Evolutionary conservation across 2,888 invertebrate genomes (phyloP).

Genomic region (Chrysomela aeneicollis): DNA sequence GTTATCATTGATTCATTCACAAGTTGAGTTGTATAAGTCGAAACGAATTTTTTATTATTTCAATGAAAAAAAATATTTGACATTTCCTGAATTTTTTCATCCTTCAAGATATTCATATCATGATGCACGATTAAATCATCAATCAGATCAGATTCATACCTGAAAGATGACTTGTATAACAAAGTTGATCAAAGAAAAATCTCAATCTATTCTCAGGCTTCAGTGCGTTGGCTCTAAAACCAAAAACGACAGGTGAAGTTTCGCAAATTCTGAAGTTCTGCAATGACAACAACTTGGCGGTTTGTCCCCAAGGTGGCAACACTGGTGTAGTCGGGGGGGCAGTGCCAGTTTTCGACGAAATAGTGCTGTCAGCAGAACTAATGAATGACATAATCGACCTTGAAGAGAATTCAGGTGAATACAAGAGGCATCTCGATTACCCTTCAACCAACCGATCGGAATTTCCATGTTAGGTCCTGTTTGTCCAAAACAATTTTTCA

Average conservation of each 20-base stretch:
- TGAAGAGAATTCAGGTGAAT: constrained; percentile 80
- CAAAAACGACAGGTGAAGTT: constrained; percentile 85
- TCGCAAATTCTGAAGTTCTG: constrained; percentile 87
- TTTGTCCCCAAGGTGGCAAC: constrained; percentile 94
- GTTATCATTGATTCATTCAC: too few species aligned
- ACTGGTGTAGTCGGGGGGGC: constrained; percentile 94
- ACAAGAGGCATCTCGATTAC: neutral
- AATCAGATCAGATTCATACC: too few species aligned
- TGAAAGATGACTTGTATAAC: too few species aligned
- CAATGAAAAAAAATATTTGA: too few species aligned
- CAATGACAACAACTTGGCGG: constrained; percentile 80
- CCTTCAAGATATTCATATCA: too few species aligned
- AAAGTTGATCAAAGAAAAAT: too few species aligned
- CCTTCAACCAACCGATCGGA: neutral
- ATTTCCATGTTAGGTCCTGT: neutral
- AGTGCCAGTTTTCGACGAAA: constrained; percentile 96
- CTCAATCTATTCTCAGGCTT: constrained; percentile 67
- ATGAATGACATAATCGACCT: constrained; percentile 86
- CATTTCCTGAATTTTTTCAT: too few species aligned
- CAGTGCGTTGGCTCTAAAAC: constrained; percentile 84
- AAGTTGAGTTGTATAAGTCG: too few species aligned
- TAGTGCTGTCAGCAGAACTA: constrained; percentile 82
- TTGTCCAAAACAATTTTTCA: constrained; percentile 51
- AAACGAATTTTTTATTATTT: too few species aligned
- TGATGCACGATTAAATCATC: too few species aligned